Evolutionary conservation across 1,140 invertebrate species (phyloP), one percentile per base, ranked within the genome.

Genomic region (Archivesica marissinica): DNA sequence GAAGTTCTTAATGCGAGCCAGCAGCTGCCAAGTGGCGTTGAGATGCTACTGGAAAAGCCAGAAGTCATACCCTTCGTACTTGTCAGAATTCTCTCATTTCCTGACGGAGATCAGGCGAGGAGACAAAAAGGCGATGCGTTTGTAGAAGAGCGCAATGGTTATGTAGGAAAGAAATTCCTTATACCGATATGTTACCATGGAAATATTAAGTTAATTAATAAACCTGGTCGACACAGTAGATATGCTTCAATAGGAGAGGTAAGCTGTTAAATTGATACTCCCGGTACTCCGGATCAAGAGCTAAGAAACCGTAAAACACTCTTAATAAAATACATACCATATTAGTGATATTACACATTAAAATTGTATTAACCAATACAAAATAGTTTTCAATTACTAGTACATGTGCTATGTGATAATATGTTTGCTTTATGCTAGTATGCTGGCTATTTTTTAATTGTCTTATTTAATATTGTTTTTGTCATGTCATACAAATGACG

Each of bases 81-180:
- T 23, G 25, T 72, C 3, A 44, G 41, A 72, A 72, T 72, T 25
- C 41, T 72, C 20, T 23, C 13, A 2, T 72, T 72, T 25, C 1
- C 15, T 33, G 68, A 72, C n/a, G 23, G 6, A 25, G 20, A 72
- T 2, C 13, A 47, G 17, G 20, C 28, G 1, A 47, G 6, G 17
- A 30, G 6, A 23, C 25, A 44, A 11, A 72, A 72, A 44, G 68
- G 68, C 15, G 15, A 33, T 7, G 68, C 50, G 25, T 72, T 47
- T 50, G 38, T 72, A 20, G n/a, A 72, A 11, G 44, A 47, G 41
- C n/a, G 68, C 2, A 47, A 50, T 7, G 25, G 2, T 15, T 72
- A 72, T 33, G 41, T 47, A 2, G 68, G 68, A 50, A 25, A 30
- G n/a, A 44, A 72, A 23, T 52, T 50, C 41, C 35, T 72, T n/a